Base-by-base conservation (phyloP, 2,888 invertebrate genomes). In the Polietes domitor region DNA sequence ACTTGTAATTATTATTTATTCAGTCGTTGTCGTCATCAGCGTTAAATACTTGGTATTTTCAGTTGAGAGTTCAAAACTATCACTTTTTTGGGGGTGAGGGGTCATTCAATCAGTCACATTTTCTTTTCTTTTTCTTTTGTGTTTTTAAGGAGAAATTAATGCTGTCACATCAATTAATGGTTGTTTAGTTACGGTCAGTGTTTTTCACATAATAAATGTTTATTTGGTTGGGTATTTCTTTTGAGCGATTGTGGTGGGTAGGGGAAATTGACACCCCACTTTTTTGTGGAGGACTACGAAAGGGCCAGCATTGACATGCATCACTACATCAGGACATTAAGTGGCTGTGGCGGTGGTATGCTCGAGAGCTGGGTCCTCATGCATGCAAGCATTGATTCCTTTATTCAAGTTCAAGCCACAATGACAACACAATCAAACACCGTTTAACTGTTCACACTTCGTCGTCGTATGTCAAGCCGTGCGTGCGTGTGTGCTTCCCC, bases 361-460 rank as follows among this genome's bases (percentile, higher is more conserved):
- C 24, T 58, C 24, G 53, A 15, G 5, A 9, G 19, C 17, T 53
- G 21, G 21, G 53, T 9, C 12, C 15, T 6, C 15, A 19, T 24
- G n/a, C n/a, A n/a, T n/a, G n/a, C n/a, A n/a, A n/a, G n/a, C 26
- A 12, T 58, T 58, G 26, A 58, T 58, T 24, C 58, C 12, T 26
- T 26, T 12, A 26, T 24, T 24, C 15, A 58, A n/a, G 47, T n/a
- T 61, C 28, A 1, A 17, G 61, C 28, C 85, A 83, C 81, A 83
- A 73, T 77, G 85, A 85, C 78, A 85, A 78, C 70, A 41, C 37
- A 84, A 77, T 83, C 80, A 85, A 82, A 80, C 81, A 77, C 82
- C 80, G 81, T 85, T 86, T 78, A 85, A 86, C 83, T 80, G 85
- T 85, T 86, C 84, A 85, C 86, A 86, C 86, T 85, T 86, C 70